Base-by-base conservation (phyloP, 1,140 invertebrate species). In the Vanessa atalanta region DNA sequence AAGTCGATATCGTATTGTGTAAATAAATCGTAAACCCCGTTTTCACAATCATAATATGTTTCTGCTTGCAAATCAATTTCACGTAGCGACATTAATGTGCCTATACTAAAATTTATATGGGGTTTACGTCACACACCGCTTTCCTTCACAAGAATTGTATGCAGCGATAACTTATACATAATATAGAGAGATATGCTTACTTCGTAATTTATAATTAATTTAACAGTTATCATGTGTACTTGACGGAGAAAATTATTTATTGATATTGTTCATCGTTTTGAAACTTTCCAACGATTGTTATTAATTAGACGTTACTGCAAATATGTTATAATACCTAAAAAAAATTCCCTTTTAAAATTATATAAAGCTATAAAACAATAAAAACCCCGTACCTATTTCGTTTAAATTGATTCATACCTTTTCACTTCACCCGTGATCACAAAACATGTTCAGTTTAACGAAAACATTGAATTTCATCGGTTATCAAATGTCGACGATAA, bases 21-120 rank as follows among this genome's bases (percentile, higher is more conserved):
- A 91, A 93, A 93, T 93, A 93, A 91, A 91, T 88, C 89, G 91
- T 93, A 93, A 93, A 93, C 91, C 91, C 87, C 84, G 82, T 93
- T 93, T 93, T 91, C 91, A 91, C 89, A 93, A 93, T 91, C 89
- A 89, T 92, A 91, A 93, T 93, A 93, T 90, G 88, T 93, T 93
- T 90, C 90, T 89, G 89, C 84, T 80, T 86, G 91, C 89, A 93
- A 93, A 93, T 93, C 91, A 92, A 93, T 93, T 93, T 93, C 89
- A 90, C 89, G 89, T 91, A 88, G 85, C 86, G 88, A 93, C 89
- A 91, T 92, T 93, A 91, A 93, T 93, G 88, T 89, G 86, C 83
- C 83, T 86, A 91, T 89, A 92, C 89, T 90, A 92, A 93, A 93
- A 91, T 91, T 93, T 93, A 93, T 93, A 91, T 90, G 89, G 88